These are phyloP conservation scores for Melipona bicolor DNA, from an alignment of 2,888 invertebrate species.

Conservation along the genomic window DNA sequence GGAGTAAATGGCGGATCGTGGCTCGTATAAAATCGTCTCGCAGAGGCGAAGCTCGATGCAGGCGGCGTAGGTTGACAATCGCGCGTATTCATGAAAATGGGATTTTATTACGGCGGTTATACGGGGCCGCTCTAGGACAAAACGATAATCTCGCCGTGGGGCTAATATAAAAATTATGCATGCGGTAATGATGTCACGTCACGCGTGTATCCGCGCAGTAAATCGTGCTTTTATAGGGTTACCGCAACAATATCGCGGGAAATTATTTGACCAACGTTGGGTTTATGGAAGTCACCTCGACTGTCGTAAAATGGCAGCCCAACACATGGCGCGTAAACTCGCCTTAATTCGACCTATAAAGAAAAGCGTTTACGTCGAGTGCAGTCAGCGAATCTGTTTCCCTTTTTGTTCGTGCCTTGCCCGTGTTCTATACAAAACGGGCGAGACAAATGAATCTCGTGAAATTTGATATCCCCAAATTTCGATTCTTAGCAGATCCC, in stretches of 20 bases:
- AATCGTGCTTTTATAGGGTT: constrained; percentile 38
- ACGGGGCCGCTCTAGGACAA: neutral
- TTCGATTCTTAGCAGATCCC: too few relatives aligned
- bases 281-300: constrained; percentile 66
- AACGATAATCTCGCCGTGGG: neutral
- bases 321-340: constrained; percentile 71
- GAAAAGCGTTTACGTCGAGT: constrained; percentile 56
- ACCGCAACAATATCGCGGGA: constrained; percentile 62
- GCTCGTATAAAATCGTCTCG: neutral
- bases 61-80: neutral
- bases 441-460: neutral
- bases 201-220: constrained; percentile 25
- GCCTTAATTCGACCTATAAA: constrained; percentile 74
- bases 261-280: constrained; percentile 69
- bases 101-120: constrained; percentile 25
- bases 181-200: constrained; percentile 40
- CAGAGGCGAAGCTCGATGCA: neutral
- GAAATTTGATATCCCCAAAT: neutral
- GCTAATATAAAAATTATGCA: constrained; percentile 40
- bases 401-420: neutral
- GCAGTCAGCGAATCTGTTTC: constrained; percentile 33
- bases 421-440: neutral
- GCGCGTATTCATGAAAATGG: constrained; percentile 5
- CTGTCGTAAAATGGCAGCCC: constrained; percentile 73
- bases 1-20: neutral